These are phyloP conservation scores for Tragopan temminckii DNA, from an alignment of 2,797 vertebrate species.

Conservation along the genomic window DNA sequence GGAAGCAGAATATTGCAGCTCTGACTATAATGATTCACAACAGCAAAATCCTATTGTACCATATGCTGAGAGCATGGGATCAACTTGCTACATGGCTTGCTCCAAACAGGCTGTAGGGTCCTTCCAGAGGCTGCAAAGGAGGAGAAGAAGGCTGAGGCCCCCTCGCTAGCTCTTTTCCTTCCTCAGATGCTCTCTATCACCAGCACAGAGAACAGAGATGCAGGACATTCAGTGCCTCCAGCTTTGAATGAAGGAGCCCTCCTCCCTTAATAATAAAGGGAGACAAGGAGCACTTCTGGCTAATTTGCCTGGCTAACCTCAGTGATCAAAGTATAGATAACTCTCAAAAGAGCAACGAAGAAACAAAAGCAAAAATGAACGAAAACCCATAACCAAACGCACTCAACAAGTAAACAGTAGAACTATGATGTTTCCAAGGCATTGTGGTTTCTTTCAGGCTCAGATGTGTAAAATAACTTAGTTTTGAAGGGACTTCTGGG, in stretches of 20 bases:
- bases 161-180: not conserved
- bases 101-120: too few species aligned
- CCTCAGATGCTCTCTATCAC: not conserved
- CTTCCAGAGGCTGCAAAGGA: not conserved
- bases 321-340: not conserved
- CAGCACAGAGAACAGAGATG: not conserved
- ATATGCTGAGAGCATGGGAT: not conserved
- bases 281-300: not conserved
- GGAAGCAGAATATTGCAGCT: not conserved
- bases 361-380: not conserved
- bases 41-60: not conserved
- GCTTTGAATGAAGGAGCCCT: not conserved
- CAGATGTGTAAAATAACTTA: not conserved
- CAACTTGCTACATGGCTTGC: not conserved
- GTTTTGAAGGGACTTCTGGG: not conserved
- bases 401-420: not conserved
- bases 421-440: not conserved
- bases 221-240: not conserved
- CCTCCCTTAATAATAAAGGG: not conserved
- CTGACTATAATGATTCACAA: not conserved
- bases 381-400: not conserved
- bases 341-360: not conserved
- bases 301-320: not conserved
- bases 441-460: not conserved
- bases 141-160: not conserved